Evolutionary conservation across 2,797 vertebrate genomes (phyloP).

Genomic region (Phalloptychus januarius): DNA sequence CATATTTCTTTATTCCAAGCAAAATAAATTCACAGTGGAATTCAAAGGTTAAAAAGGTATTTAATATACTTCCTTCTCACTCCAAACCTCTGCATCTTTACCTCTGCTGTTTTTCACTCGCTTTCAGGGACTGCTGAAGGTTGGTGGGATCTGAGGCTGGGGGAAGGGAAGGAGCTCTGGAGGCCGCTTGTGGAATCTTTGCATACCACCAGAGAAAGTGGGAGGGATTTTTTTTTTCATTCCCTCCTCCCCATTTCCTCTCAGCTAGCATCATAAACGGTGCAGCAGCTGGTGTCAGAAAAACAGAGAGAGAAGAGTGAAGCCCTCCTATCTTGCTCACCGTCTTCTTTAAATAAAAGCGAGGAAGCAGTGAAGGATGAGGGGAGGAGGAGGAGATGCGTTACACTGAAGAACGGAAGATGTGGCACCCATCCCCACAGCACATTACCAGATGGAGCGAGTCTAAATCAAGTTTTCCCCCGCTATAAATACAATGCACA

Average conservation of each 20-base stretch:
- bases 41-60: slow-evolving; percentile 34
- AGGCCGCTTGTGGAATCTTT: slow-evolving; percentile 68
- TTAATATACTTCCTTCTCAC: slow-evolving; percentile 48
- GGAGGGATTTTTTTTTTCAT: slow-evolving; percentile 47
- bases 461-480: slow-evolving; percentile 73
- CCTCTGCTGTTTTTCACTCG: slow-evolving; percentile 23
- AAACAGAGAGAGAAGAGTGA: slow-evolving; percentile 50
- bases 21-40: slow-evolving; percentile 23
- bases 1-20: slow-evolving; percentile 23
- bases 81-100: slow-evolving; percentile 41
- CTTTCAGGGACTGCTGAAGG: slow-evolving; percentile 48
- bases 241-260: slow-evolving; percentile 13
- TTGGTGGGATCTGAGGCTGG: slow-evolving; percentile 44
- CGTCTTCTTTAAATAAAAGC: slow-evolving; percentile 73
- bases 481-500: slow-evolving; percentile 78
- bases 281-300: slow-evolving; percentile 66
- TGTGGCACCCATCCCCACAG: slow-evolving; percentile 61
- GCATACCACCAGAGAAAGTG: slow-evolving; percentile 69
- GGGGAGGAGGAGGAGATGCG: slow-evolving; percentile 12
- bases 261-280: slow-evolving; percentile 66
- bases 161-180: slow-evolving; percentile 59
- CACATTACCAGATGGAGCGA: slow-evolving; percentile 74
- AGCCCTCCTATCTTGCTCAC: slow-evolving; percentile 59
- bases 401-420: slow-evolving; percentile 44
- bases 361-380: slow-evolving; percentile 36